phyloP scores from a whole-genome alignment of 2,113 vertebrate species.

The Craseonycteris thonglongyai region DNA sequence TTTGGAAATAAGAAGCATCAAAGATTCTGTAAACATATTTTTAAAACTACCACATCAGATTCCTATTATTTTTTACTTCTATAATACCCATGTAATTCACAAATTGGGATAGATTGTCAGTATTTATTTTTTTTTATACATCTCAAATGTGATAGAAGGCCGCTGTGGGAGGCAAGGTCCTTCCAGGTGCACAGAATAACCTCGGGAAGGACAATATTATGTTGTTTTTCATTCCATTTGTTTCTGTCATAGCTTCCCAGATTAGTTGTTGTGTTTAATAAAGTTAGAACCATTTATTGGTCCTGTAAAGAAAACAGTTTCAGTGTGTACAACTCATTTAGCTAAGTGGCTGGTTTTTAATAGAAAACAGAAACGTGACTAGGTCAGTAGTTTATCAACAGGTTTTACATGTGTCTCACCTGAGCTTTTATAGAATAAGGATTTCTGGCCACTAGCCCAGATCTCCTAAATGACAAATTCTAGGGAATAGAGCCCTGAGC shows the following conservation, averaged over 20 bases:
- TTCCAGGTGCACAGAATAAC: neutral
- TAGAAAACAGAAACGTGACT: constrained; percentile 3
- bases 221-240: neutral
- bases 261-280: neutral
- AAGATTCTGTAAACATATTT: neutral
- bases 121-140: neutral
- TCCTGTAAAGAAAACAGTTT: neutral
- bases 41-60: neutral
- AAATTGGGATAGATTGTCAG: neutral
- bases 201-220: neutral
- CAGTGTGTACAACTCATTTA: neutral
- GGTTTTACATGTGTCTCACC: constrained; percentile 28
- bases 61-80: neutral
- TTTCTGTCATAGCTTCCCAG: neutral
- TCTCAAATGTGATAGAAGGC: neutral
- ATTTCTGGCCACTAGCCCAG: constrained; percentile 19
- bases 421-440: constrained; percentile 13
- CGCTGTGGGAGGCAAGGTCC: neutral
- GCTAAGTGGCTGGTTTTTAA: constrained; percentile 4
- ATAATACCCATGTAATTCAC: neutral
- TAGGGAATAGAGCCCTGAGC: neutral
- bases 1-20: neutral
- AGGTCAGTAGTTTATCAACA: neutral
- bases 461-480: neutral
- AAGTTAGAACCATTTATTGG: neutral